Percentiles rank a stretch among this genome's conserved stretches.
Conservation (phyloP, 2,797 vertebrate species). For the Lithobates pipiens region DNA sequence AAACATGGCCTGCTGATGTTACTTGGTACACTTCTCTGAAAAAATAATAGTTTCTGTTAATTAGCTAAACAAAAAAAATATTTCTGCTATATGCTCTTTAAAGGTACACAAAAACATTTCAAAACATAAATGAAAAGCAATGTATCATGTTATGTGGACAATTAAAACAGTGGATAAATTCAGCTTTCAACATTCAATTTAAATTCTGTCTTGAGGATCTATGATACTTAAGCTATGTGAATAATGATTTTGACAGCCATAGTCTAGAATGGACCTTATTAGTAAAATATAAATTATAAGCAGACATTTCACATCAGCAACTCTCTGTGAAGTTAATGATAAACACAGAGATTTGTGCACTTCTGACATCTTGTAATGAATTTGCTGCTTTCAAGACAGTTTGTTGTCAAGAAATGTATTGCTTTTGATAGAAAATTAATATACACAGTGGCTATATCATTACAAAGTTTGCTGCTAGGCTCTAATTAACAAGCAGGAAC, state of each 20-base stretch:
- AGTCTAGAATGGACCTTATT: constrained; percentile 57
- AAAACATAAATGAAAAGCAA: constrained; percentile 1
- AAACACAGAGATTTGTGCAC: constrained; percentile 56
- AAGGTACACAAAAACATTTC: too few relatives aligned
- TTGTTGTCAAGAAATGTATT: constrained; percentile 44
- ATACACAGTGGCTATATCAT: constrained; percentile 36
- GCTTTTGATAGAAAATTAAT: constrained; percentile 54
- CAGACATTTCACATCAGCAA: constrained; percentile 57
- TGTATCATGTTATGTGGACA: constrained; percentile 14
- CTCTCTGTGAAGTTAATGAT: constrained; percentile 60
- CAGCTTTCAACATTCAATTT: constrained; percentile 52
- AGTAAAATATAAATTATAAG: constrained; percentile 62
- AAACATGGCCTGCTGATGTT: too few relatives aligned
- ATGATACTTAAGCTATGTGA: constrained; percentile 50
- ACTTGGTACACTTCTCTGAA: too few relatives aligned
- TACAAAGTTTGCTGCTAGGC: neutral
- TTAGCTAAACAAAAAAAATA: too few relatives aligned
- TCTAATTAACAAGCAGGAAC: constrained; percentile 44
- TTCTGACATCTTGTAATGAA: constrained; percentile 56
- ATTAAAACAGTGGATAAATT: constrained; percentile 30
- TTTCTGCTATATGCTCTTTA: too few relatives aligned
- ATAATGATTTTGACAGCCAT: constrained; percentile 55
- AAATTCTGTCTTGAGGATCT: constrained; percentile 57
- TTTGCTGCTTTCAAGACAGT: constrained; percentile 48
- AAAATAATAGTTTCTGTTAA: too few relatives aligned